Conservation (phyloP, 2,797 vertebrate genomes). For the Mormyrus hasselquistii region DNA sequence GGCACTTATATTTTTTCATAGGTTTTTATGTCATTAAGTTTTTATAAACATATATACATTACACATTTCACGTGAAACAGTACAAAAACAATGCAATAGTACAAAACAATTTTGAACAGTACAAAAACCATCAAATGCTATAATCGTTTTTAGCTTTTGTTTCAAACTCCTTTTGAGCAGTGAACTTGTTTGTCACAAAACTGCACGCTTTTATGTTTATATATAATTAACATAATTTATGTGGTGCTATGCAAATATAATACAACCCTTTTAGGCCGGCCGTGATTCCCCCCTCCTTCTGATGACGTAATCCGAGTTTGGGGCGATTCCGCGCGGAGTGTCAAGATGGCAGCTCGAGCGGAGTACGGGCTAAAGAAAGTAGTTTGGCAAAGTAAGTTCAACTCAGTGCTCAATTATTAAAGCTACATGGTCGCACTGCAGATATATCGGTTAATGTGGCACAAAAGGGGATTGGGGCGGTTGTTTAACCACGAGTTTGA, state of each 20-base stretch:
- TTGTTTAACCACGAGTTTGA: not conserved
- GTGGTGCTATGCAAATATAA: not conserved
- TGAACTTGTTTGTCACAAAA: not conserved
- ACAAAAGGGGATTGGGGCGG: too few species aligned
- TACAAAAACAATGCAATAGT: not conserved
- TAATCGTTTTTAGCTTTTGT: not conserved
- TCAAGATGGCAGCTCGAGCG: constrained; percentile 63
- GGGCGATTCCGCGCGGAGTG: constrained; percentile 38
- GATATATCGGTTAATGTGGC: not conserved
- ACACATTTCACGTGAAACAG: not conserved
- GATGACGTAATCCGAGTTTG: constrained; percentile 36
- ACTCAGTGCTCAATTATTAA: not conserved
- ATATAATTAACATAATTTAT: not conserved
- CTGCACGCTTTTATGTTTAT: not conserved
- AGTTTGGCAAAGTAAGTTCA: constrained; percentile 74
- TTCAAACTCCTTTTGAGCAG: not conserved
- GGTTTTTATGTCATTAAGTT: not conserved
- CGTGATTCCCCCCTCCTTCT: not conserved
- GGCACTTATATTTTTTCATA: not conserved
- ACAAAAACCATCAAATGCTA: not conserved
- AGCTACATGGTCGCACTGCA: not conserved
- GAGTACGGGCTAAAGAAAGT: constrained; percentile 62
- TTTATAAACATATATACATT: not conserved
- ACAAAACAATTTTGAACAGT: not conserved
- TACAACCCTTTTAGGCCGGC: not conserved